phyloP scores from a whole-genome alignment of 1,140 invertebrate species.

The Heliconius eleuchia region DNA sequence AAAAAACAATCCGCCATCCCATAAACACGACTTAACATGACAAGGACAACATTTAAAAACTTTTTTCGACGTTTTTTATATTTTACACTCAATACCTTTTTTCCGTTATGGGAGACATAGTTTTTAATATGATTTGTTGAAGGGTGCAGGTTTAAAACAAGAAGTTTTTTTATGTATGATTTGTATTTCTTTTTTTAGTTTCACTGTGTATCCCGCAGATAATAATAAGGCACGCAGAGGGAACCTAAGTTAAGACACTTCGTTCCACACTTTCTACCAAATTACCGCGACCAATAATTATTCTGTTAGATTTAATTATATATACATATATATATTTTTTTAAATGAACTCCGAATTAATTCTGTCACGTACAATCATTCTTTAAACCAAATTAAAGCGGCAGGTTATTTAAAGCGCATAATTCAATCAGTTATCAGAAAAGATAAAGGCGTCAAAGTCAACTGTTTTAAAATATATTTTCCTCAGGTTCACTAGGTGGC shows the following conservation, averaged over 20 bases:
- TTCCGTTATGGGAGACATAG: slow-evolving; percentile 40
- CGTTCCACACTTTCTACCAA: no score
- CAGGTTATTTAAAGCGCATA: neutral
- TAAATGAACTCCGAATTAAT: neutral
- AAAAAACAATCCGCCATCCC: slow-evolving; percentile 44
- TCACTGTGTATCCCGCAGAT: neutral
- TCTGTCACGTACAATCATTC: neutral
- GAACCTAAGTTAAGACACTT: no score
- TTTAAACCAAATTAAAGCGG: neutral
- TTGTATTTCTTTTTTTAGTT: neutral
- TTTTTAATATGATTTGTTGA: slow-evolving; percentile 12
- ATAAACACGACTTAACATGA: slow-evolving; percentile 45
- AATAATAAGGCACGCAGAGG: neutral
- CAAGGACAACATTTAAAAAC: slow-evolving; percentile 39
- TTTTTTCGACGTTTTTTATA: slow-evolving; percentile 27
- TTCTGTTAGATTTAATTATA: no score
- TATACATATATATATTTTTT: no score
- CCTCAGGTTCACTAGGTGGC: no score
- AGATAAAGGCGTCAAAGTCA: no score
- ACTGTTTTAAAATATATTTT: no score
- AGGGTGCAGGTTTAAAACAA: neutral
- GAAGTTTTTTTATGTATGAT: neutral
- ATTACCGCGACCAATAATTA: no score
- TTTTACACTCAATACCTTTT: slow-evolving; percentile 41
- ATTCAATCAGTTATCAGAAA: no score